phyloP scores from a whole-genome alignment of 2,113 vertebrate genomes.

The Takifugu bimaculatus region DNA sequence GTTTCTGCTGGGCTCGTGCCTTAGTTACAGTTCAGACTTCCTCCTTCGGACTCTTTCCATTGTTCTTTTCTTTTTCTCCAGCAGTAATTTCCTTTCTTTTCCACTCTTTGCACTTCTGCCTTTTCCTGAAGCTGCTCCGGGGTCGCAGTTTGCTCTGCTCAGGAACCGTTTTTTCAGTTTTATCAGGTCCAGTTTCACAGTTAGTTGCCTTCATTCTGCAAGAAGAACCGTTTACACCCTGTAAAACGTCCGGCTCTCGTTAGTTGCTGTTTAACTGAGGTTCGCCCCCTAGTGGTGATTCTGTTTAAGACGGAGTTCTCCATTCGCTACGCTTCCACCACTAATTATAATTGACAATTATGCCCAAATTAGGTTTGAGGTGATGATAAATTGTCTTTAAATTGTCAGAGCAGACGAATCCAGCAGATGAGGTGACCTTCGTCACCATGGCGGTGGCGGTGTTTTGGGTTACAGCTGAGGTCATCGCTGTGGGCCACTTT shows the following conservation, averaged over 20 bases:
- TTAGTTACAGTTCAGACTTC: slow-evolving; percentile 48
- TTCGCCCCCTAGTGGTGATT: too few species aligned
- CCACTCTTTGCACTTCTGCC: slow-evolving; percentile 32
- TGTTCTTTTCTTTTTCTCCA: slow-evolving; percentile 45
- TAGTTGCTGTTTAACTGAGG: too few species aligned
- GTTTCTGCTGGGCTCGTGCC: slow-evolving; percentile 29
- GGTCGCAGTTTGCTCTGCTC: slow-evolving; percentile 16
- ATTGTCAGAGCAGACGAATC: slow-evolving; percentile 2
- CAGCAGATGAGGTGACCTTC: slow-evolving; percentile 3
- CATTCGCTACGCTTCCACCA: too few species aligned
- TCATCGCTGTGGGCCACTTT: slow-evolving; percentile 51
- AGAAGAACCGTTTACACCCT: too few species aligned
- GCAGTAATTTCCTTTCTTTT: slow-evolving; percentile 58
- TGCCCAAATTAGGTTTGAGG: too few species aligned
- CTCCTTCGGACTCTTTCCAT: slow-evolving; percentile 48
- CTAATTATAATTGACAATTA: too few species aligned
- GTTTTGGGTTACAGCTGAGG: slow-evolving; percentile 52
- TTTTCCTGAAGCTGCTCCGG: slow-evolving; percentile 38
- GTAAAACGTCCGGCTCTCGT: too few species aligned
- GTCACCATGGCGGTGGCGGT: slow-evolving; percentile 14
- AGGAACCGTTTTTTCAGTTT: background rate
- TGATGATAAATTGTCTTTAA: too few species aligned
- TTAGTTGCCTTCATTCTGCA: too few species aligned
- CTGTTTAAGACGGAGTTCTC: too few species aligned
- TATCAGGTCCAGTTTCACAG: background rate